phyloP scores from a whole-genome alignment of 1,140 invertebrate species.

The Drosophila arawakana region DNA sequence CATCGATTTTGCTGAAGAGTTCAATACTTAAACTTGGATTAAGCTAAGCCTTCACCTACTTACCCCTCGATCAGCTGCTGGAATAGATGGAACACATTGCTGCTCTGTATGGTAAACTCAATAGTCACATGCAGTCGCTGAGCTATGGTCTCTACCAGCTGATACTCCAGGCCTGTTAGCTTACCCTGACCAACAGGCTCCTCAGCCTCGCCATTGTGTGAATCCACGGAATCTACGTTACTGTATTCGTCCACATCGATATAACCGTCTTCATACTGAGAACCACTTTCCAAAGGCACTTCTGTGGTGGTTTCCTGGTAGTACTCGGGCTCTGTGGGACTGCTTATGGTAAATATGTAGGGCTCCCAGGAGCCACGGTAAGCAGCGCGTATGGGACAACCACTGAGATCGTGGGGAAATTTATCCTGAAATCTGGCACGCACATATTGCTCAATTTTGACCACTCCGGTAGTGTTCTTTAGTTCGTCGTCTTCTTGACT shows the following conservation, averaged over 20 bases:
- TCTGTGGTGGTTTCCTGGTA: background rate
- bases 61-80: slow-evolving; percentile 79
- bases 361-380: slow-evolving; percentile 78
- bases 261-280: slow-evolving; percentile 34
- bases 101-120: slow-evolving; percentile 67
- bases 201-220: background rate
- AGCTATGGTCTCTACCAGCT: slow-evolving; percentile 74
- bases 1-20: slow-evolving; percentile 64
- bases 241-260: slow-evolving; percentile 26
- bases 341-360: slow-evolving; percentile 63
- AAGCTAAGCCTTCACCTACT: background rate
- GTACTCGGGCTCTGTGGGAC: background rate
- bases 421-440: slow-evolving; percentile 69
- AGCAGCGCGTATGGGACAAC: slow-evolving; percentile 69
- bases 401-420: slow-evolving; percentile 73
- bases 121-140: slow-evolving; percentile 71
- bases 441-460: slow-evolving; percentile 55
- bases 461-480: background rate
- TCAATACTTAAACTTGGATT: background rate
- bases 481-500: background rate
- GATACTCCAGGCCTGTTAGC: slow-evolving; percentile 70
- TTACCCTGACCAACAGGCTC: slow-evolving; percentile 9
- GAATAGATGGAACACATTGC: slow-evolving; percentile 75
- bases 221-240: slow-evolving; percentile 11
- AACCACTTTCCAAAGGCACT: background rate